Base-by-base conservation (phyloP, 2,888 invertebrate species). In the Stenotaenia linearis region DNA sequence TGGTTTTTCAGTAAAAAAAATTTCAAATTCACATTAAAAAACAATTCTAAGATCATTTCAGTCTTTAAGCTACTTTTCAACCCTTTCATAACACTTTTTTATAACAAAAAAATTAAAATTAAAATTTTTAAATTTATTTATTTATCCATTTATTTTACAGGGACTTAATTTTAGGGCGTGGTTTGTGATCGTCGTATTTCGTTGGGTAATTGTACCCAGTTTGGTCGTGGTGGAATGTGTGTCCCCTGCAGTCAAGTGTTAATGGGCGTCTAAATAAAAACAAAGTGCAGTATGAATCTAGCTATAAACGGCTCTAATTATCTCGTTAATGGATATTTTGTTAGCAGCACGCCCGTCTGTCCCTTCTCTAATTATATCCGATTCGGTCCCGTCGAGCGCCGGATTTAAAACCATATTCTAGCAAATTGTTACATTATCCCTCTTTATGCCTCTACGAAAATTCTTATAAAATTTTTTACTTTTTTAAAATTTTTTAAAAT, bases 221-320 rank as follows among this genome's bases (percentile, higher is more conserved):
- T 56, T 56, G 56, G 56, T 56, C 56, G 56, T 56, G 56, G 56
- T 56, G 56, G 56, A 56, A 56, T 56, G 56, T 56, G 10, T 56
- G 56, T 56, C 56, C 56, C 56, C 56, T 56, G 56, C 56, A 56
- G 56, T 56, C 56, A 56, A 56, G 56, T 56, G 56, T 56, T 56
- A 56, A 56, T 56, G 56, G 56, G 56, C 56, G 56, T 56, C 56
- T 56, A 56, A 56, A 56, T 56, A 56, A 56, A 56, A 56, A 56
- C 56, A 56, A 56, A 56, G 56, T 56, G 56, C 56, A 56, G 56
- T 56, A 56, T 56, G 56, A 56, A 56, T 56, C 56, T 56, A 18
- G 56, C 56, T 56, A 56, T 56, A 56, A 56, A 56, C 56, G 56
- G 56, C 56, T 56, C 56, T 56, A 56, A 56, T 56, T 56, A 56